Evolutionary conservation across 1,140 invertebrate genomes (phyloP).

Genomic region (Drosophila kurseongensis): DNA sequence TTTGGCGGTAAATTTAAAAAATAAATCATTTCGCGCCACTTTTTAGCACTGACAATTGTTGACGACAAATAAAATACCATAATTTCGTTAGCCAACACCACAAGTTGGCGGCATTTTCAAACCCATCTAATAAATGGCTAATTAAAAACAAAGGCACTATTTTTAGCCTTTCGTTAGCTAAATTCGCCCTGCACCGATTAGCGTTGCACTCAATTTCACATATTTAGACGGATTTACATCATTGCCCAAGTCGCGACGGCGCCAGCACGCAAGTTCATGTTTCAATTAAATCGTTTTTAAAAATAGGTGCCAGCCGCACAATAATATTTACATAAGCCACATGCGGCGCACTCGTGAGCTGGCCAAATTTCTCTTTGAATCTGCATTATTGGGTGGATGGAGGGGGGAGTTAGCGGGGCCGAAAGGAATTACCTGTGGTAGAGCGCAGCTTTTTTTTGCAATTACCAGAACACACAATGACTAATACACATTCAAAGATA

Average conservation of each 20-base stretch:
- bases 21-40: no score
- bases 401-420: not conserved
- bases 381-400: not conserved
- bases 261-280: conserved; percentile 45
- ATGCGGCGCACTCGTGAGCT: conserved; percentile 45
- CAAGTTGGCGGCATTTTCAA: conserved; percentile 22
- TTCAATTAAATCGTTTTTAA: conserved; percentile 48
- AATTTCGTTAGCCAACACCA: conserved; percentile 5
- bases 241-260: conserved; percentile 44
- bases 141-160: conserved; percentile 5
- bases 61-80: not conserved
- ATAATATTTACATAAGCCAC: conserved; percentile 58
- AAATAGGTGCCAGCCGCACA: conserved; percentile 43
- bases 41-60: no score
- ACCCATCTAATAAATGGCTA: not conserved
- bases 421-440: conserved; percentile 32
- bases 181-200: not conserved
- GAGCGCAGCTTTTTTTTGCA: conserved; percentile 29
- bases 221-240: conserved; percentile 50
- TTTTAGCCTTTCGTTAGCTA: conserved; percentile 12
- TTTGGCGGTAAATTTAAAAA: not conserved
- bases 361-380: conserved; percentile 11
- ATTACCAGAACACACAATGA: conserved; percentile 31
- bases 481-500: conserved; percentile 33
- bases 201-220: conserved; percentile 20